Conservation (phyloP, 2,888 invertebrate genomes). For the Rambutsinella grinnellia region DNA sequence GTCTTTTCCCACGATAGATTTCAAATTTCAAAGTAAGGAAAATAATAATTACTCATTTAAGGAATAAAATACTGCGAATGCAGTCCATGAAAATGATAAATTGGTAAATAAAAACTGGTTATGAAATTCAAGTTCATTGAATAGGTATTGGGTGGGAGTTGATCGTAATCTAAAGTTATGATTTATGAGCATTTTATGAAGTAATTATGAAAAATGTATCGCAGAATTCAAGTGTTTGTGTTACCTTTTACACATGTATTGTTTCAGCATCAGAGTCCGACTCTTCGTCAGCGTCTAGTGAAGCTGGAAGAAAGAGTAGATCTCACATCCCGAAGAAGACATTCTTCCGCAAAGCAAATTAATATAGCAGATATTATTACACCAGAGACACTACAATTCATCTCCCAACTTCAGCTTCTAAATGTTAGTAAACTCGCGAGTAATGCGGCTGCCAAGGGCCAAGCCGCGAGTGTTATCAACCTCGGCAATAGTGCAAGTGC, state of each 20-base stretch:
- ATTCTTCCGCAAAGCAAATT: constrained; percentile 33
- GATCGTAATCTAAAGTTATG: background rate
- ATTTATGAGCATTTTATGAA: background rate
- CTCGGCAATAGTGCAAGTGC: constrained; percentile 8
- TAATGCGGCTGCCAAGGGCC: background rate
- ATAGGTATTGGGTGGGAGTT: background rate
- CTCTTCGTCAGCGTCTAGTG: background rate
- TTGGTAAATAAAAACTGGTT: background rate
- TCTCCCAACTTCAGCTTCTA: constrained; percentile 37
- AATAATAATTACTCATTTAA: too few species aligned
- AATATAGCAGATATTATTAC: constrained; percentile 35
- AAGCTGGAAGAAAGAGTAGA: constrained; percentile 41
- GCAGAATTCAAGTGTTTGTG: too few species aligned
- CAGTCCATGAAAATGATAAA: background rate
- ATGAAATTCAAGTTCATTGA: background rate
- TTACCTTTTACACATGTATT: too few species aligned
- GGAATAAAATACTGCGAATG: too few species aligned
- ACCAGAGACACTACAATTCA: constrained; percentile 33
- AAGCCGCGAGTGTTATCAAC: constrained; percentile 30
- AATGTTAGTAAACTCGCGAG: constrained; percentile 16
- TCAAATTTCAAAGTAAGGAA: constrained; percentile 46
- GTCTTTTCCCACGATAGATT: constrained; percentile 34
- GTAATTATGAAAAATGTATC: too few species aligned
- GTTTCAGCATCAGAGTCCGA: background rate
- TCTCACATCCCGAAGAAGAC: constrained; percentile 39